Evolutionary conservation across 2,888 invertebrate genomes (phyloP).

Genomic region (Tortrix viridana): DNA sequence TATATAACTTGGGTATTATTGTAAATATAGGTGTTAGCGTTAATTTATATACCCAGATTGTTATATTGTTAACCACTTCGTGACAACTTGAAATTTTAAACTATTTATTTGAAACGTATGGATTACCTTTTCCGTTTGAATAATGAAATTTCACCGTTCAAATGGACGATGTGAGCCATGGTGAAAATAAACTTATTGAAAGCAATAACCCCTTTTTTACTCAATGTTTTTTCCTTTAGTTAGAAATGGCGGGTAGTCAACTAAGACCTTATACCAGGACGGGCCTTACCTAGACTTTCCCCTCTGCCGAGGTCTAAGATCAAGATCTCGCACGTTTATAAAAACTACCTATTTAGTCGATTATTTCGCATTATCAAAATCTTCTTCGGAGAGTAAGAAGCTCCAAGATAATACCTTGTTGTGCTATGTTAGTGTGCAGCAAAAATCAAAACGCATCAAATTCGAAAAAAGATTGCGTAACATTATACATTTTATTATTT

Average conservation of each 20-base stretch:
- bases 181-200: constrained; percentile 58
- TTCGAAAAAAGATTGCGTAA: too few species aligned
- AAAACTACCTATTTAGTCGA: too few species aligned
- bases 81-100: constrained; percentile 52
- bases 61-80: constrained; percentile 60
- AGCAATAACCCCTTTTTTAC: constrained; percentile 44
- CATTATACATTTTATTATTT: too few species aligned
- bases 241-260: constrained; percentile 4
- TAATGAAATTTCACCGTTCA: constrained; percentile 50
- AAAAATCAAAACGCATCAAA: too few species aligned
- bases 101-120: constrained; percentile 77
- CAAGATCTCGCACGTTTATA: too few species aligned
- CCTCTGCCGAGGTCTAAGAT: too few species aligned
- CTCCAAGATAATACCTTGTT: too few species aligned
- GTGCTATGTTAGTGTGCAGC: too few species aligned
- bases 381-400: too few species aligned
- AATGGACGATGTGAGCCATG: constrained; percentile 81
- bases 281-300: too few species aligned
- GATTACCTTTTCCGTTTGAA: constrained; percentile 82
- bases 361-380: too few species aligned
- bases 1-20: constrained; percentile 56
- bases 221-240: background rate
- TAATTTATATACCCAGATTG: constrained; percentile 50
- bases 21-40: constrained; percentile 71
- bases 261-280: too few species aligned